phyloP scores from a whole-genome alignment of 1,140 invertebrate genomes.

The Camponotus pennsylvanicus region DNA sequence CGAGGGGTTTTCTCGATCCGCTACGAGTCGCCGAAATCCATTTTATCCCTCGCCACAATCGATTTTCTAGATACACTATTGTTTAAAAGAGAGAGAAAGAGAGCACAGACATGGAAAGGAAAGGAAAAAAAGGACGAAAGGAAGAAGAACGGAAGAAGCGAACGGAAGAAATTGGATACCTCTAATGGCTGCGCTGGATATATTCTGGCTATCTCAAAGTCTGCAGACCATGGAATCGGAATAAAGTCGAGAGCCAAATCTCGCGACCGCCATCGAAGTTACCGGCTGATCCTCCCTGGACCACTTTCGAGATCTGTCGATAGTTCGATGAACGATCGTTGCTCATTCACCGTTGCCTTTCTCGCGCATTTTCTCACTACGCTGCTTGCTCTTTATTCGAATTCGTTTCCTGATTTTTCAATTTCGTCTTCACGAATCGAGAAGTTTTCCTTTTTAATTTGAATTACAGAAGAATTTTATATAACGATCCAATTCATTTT shows the following conservation, averaged over 20 bases:
- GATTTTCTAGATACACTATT: slow-evolving; percentile 63
- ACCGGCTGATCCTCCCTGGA: slow-evolving; percentile 55
- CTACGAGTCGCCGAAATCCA: slow-evolving; percentile 29
- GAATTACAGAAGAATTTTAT: slow-evolving; percentile 24
- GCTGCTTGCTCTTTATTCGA: slow-evolving; percentile 10
- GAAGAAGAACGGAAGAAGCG: neutral
- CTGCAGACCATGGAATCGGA: slow-evolving; percentile 66
- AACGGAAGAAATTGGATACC: slow-evolving; percentile 77
- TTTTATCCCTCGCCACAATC: slow-evolving; percentile 34
- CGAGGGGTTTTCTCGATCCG: neutral
- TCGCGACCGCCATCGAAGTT: slow-evolving; percentile 60
- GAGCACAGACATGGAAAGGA: neutral
- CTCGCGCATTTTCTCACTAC: neutral
- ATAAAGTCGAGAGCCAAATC: slow-evolving; percentile 72
- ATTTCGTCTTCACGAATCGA: slow-evolving; percentile 26
- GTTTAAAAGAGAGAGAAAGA: slow-evolving; percentile 65
- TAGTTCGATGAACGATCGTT: slow-evolving; percentile 55
- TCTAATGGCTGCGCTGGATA: slow-evolving; percentile 76
- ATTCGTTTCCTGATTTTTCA: slow-evolving; percentile 45
- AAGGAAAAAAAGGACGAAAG: slow-evolving; percentile 10
- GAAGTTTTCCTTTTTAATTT: slow-evolving; percentile 37
- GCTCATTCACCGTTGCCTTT: slow-evolving; percentile 47
- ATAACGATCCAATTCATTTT: slow-evolving; percentile 13
- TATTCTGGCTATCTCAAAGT: slow-evolving; percentile 61
- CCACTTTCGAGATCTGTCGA: slow-evolving; percentile 65